These are phyloP conservation scores for Thomomys bottae DNA, from an alignment of 2,113 vertebrate genomes.

Conservation along the genomic window DNA sequence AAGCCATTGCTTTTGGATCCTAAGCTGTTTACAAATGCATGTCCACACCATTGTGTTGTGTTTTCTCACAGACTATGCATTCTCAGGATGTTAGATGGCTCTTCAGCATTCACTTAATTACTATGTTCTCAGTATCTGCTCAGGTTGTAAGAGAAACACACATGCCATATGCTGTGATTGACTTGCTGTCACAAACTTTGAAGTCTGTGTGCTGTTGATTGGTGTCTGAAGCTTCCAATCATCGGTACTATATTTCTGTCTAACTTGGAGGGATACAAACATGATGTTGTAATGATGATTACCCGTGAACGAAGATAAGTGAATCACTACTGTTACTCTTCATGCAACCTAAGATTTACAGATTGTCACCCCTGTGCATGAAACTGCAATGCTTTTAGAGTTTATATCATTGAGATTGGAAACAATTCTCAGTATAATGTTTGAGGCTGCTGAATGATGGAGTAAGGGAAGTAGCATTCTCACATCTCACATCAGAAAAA, in stretches of 20 bases:
- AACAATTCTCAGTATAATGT: conserved; percentile 32
- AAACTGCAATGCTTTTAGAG: conserved; percentile 41
- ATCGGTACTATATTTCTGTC: conserved; percentile 66
- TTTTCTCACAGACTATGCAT: conserved; percentile 3
- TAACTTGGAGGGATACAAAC: conserved; percentile 45
- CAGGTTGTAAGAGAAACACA: conserved; percentile 11
- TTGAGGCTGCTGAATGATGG: not conserved
- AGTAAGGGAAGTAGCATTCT: not conserved
- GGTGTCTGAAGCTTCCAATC: conserved; percentile 59
- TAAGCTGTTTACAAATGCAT: not conserved
- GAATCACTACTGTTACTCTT: conserved; percentile 33
- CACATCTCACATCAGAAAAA: not conserved
- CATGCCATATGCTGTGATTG: not conserved
- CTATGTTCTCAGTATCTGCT: not conserved
- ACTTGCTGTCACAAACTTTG: conserved; percentile 42
- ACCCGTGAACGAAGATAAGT: conserved; percentile 57
- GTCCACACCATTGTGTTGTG: not conserved
- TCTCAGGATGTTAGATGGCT: not conserved
- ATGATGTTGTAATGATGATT: conserved; percentile 24
- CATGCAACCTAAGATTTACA: conserved; percentile 33
- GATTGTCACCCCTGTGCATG: conserved; percentile 35
- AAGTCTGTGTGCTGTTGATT: conserved; percentile 56
- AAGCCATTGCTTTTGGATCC: not conserved
- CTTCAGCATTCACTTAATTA: conserved; percentile 5
- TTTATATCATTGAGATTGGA: conserved; percentile 41